Evolutionary conservation across 2,113 vertebrate species (phyloP).

Genomic region (Paraplagusia blochii): DNA sequence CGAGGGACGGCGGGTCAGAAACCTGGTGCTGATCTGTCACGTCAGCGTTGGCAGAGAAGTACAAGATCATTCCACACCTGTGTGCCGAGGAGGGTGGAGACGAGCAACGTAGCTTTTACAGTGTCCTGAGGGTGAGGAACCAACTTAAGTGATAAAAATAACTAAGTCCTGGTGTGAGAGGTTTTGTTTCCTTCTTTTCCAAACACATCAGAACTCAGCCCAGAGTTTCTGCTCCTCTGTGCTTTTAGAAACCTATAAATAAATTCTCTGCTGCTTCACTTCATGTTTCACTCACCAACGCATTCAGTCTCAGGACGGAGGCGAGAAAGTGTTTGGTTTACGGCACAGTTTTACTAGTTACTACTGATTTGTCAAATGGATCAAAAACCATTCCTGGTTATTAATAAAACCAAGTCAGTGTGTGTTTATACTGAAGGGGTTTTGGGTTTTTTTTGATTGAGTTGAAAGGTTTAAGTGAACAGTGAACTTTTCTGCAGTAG

Average conservation of each 20-base stretch:
- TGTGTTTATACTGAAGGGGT: too few relatives aligned
- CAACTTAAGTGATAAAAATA: conserved; percentile 63
- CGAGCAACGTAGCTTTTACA: conserved; percentile 45
- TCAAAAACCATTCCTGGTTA: too few relatives aligned
- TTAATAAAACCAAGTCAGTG: too few relatives aligned
- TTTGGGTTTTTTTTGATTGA: too few relatives aligned
- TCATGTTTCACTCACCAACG: conserved; percentile 39
- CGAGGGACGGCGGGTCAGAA: not conserved
- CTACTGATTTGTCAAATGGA: too few relatives aligned
- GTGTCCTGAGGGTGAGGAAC: conserved; percentile 50
- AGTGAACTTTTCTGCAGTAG: too few relatives aligned
- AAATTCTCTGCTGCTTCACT: conserved; percentile 67
- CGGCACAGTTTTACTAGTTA: too few relatives aligned
- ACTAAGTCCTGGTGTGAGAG: conserved; percentile 49
- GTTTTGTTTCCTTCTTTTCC: conserved; percentile 63
- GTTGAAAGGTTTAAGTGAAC: too few relatives aligned
- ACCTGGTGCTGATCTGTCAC: conserved; percentile 2
- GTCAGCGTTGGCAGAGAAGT: conserved; percentile 7
- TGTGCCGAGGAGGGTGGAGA: not conserved
- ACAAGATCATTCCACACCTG: conserved; percentile 47
- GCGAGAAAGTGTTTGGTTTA: conserved; percentile 41
- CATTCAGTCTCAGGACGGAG: conserved; percentile 43
- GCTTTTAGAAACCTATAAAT: conserved; percentile 76
- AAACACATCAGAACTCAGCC: conserved; percentile 66
- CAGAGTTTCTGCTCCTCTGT: conserved; percentile 55